Evolutionary conservation across 2,113 vertebrate species (phyloP).

Genomic region (Oreochromis aureus): DNA sequence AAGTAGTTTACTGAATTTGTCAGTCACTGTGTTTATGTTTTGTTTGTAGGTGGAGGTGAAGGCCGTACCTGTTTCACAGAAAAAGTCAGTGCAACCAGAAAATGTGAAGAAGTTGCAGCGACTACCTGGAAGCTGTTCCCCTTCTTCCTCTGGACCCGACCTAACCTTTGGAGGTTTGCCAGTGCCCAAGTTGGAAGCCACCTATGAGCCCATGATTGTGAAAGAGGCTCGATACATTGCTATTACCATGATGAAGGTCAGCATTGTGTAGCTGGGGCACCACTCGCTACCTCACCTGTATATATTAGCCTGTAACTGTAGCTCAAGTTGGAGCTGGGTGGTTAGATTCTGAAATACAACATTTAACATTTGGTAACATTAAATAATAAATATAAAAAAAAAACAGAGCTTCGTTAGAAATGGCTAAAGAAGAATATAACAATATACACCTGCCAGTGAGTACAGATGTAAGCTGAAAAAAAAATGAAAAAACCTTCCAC

Average conservation of each 20-base stretch:
- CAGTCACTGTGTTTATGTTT: not conserved
- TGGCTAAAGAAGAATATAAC: not conserved
- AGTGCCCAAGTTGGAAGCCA: conserved; percentile 92
- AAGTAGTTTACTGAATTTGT: not conserved
- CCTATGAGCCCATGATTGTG: conserved; percentile 97
- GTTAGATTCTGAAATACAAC: not conserved
- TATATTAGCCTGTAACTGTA: not conserved
- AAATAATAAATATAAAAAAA: not conserved
- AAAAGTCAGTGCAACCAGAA: conserved; percentile 91
- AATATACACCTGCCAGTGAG: not conserved
- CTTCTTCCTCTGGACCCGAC: conserved; percentile 75
- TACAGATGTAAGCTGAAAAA: not conserved
- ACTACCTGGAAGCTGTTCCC: conserved; percentile 81
- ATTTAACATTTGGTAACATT: not conserved
- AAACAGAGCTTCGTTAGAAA: not conserved
- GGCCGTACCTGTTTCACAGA: conserved; percentile 96
- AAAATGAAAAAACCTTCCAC: not conserved
- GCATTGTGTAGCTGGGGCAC: not conserved
- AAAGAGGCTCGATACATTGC: conserved; percentile 98
- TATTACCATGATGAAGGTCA: conserved; percentile 99
- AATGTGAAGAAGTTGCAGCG: conserved; percentile 85
- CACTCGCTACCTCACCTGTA: not conserved
- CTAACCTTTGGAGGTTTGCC: conserved; percentile 94
- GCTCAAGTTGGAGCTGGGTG: not conserved
- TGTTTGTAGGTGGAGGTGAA: conserved; percentile 91